These are phyloP conservation scores for Heliocidaris erythrogramma DNA, from an alignment of 35 echinoderm and acorn worm genomes.

Conservation along the genomic window DNA sequence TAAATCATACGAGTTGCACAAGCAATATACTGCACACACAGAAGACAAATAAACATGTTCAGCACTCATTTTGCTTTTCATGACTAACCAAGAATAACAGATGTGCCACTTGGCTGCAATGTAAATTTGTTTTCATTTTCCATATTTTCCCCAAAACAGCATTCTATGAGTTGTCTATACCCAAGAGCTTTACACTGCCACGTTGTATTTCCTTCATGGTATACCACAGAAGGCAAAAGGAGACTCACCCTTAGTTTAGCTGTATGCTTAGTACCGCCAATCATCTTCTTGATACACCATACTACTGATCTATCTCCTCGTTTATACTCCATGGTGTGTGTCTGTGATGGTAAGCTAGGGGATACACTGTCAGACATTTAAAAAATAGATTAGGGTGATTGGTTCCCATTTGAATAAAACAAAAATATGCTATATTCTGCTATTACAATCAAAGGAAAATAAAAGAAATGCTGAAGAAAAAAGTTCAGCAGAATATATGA, in stretches of 20 bases:
- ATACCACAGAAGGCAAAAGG: too few relatives aligned
- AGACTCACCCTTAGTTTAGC: conserved; percentile 74
- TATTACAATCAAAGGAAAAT: not conserved
- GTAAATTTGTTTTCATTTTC: too few relatives aligned
- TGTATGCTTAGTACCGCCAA: conserved; percentile 52
- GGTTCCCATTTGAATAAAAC: not conserved
- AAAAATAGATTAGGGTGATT: not conserved
- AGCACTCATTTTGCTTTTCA: too few relatives aligned
- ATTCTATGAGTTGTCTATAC: too few relatives aligned
- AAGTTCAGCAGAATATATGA: too few relatives aligned
- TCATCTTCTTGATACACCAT: conserved; percentile 87
- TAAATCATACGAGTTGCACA: too few relatives aligned
- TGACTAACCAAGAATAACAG: too few relatives aligned
- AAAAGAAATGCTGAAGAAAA: not conserved
- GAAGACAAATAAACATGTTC: too few relatives aligned
- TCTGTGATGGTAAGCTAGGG: conserved; percentile 54
- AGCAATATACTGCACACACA: not conserved
- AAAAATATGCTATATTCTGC: not conserved
- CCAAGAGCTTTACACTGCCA: too few relatives aligned
- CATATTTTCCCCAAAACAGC: too few relatives aligned
- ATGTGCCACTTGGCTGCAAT: too few relatives aligned
- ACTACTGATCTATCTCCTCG: conserved; percentile 58
- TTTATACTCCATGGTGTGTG: conserved; percentile 69
- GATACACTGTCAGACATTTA: conserved; percentile 54
- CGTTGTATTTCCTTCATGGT: too few relatives aligned